phyloP scores from a whole-genome alignment of 2,888 invertebrate genomes.

The Hirudinaria manillensis region DNA sequence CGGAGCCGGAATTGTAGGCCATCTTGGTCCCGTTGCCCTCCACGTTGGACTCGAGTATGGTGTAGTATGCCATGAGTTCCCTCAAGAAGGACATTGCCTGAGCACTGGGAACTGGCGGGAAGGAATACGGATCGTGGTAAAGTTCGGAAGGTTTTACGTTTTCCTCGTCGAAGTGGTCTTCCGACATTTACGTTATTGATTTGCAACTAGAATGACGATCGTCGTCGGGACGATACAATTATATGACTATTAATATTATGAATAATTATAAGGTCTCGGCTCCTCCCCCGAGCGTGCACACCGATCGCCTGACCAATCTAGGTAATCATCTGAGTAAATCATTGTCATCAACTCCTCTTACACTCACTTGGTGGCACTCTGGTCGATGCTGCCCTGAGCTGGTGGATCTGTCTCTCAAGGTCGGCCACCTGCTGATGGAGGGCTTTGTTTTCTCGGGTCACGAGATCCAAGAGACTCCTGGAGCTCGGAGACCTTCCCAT shows the following conservation, averaged over 20 bases:
- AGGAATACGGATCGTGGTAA: not conserved
- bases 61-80: constrained; percentile 36
- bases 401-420: constrained; percentile 34
- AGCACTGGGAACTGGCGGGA: constrained; percentile 34
- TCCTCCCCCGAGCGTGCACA: no score
- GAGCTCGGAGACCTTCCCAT: constrained; percentile 28
- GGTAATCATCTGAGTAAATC: not conserved
- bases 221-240: no score
- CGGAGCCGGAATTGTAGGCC: constrained; percentile 25
- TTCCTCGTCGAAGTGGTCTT: no score
- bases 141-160: not conserved
- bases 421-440: constrained; percentile 21
- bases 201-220: no score
- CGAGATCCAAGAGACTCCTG: constrained; percentile 28
- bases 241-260: no score
- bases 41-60: constrained; percentile 31
- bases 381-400: constrained; percentile 32
- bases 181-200: no score
- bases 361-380: constrained; percentile 36
- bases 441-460: constrained; percentile 33
- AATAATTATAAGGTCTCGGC: no score
- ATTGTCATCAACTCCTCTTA: not conserved
- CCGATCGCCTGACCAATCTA: no score
- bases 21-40: constrained; percentile 27
- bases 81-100: constrained; percentile 36